Conservation (phyloP, 2,797 vertebrate species). For the Ctenochaetus hawaiiensis region DNA sequence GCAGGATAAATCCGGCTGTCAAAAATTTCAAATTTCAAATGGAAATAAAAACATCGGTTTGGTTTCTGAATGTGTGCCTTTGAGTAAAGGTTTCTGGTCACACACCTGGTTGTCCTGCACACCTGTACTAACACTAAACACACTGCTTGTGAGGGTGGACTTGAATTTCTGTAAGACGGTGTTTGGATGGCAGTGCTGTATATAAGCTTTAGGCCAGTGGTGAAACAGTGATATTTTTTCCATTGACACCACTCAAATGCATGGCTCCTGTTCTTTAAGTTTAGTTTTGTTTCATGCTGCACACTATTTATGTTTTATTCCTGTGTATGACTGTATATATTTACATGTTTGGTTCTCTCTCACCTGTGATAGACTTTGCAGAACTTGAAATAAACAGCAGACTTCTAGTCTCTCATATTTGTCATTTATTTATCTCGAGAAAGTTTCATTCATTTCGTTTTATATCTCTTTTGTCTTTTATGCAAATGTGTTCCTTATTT, state of each 20-base stretch:
- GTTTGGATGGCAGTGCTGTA: conserved; percentile 51
- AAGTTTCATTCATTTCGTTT: too few species aligned
- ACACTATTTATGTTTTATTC: conserved; percentile 89
- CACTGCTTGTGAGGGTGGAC: conserved; percentile 24
- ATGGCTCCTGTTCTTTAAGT: conserved; percentile 78
- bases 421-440: background rate
- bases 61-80: conserved; percentile 59
- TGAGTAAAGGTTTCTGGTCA: conserved; percentile 6
- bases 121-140: conserved; percentile 16
- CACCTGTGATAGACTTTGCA: conserved; percentile 93
- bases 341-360: conserved; percentile 81
- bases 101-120: background rate
- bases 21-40: background rate
- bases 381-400: conserved; percentile 86
- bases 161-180: too few species aligned
- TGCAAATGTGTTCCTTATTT: too few species aligned
- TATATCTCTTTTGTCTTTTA: background rate
- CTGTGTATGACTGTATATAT: conserved; percentile 94
- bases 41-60: background rate
- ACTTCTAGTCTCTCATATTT: conserved; percentile 42
- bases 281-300: conserved; percentile 87
- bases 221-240: conserved; percentile 10
- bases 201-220: conserved; percentile 46
- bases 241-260: conserved; percentile 80
- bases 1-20: too few species aligned